Conservation (phyloP, 2,888 invertebrate species). For the Platycheirus rosarum region DNA sequence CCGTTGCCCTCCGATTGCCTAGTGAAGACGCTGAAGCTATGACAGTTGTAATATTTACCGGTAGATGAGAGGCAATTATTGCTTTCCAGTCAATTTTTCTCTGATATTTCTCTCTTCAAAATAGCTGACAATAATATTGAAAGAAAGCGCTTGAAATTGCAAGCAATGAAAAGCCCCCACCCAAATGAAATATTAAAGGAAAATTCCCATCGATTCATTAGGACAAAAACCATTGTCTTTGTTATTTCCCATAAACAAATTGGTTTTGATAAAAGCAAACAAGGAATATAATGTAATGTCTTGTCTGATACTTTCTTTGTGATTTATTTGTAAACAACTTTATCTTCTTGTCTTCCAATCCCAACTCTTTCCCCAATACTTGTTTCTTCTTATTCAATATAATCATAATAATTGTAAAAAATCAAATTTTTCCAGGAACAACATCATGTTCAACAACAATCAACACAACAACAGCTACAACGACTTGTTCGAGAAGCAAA, state of each 20-base stretch:
- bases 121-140: too few relatives aligned
- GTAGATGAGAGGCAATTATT: too few relatives aligned
- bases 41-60: too few relatives aligned
- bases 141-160: too few relatives aligned
- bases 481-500: slow-evolving; percentile 74
- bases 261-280: not conserved
- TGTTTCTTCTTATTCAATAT: not conserved
- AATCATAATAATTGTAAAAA: slow-evolving; percentile 6
- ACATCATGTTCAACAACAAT: slow-evolving; percentile 65
- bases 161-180: too few relatives aligned
- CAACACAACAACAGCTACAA: slow-evolving; percentile 55
- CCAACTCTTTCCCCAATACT: not conserved
- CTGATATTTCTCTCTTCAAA: too few relatives aligned
- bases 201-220: not conserved
- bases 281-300: not conserved
- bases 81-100: too few relatives aligned
- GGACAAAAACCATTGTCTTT: not conserved
- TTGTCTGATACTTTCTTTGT: not conserved
- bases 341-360: not conserved
- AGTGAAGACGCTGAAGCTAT: too few relatives aligned
- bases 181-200: too few relatives aligned
- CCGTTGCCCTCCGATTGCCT: too few relatives aligned
- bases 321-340: slow-evolving; percentile 4
- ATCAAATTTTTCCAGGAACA: slow-evolving; percentile 33
- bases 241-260: not conserved